phyloP scores from a whole-genome alignment of 2,113 vertebrate species.

The Puntigrus tetrazona region DNA sequence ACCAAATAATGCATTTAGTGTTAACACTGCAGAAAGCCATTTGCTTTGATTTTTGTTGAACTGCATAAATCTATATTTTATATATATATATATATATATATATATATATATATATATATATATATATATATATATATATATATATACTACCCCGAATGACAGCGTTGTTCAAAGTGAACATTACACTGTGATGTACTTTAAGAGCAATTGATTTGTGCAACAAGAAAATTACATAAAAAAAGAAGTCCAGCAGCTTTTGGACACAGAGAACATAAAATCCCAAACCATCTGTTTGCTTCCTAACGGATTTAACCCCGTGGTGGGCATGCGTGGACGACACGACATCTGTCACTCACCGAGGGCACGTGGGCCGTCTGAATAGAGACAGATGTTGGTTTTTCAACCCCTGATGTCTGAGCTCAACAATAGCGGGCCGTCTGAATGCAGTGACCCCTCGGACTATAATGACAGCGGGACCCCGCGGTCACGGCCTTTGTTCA shows the following conservation, averaged over 20 bases:
- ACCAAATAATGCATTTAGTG: not conserved
- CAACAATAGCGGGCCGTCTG: not conserved
- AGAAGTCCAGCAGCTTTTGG: conserved; percentile 65
- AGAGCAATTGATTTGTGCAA: not conserved
- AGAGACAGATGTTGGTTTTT: conserved; percentile 44
- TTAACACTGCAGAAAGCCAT: not conserved
- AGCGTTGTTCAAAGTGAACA: not conserved
- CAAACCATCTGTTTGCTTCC: conserved; percentile 31
- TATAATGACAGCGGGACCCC: not conserved
- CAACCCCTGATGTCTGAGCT: conserved; percentile 17
- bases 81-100: too few species aligned
- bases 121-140: too few species aligned
- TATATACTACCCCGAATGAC: too few species aligned
- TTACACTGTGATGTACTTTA: not conserved
- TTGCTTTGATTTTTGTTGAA: not conserved
- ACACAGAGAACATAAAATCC: conserved; percentile 79
- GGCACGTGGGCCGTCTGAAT: not conserved
- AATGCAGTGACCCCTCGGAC: conserved; percentile 23
- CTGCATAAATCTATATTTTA: not conserved
- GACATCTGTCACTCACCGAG: conserved; percentile 41
- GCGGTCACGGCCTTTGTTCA: not conserved
- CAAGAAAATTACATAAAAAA: not conserved
- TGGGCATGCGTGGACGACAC: conserved; percentile 24
- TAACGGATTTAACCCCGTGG: conserved; percentile 9
- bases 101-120: too few species aligned